These are phyloP conservation scores for Mya arenaria DNA, from an alignment of 1,140 invertebrate genomes.

Conservation along the genomic window DNA sequence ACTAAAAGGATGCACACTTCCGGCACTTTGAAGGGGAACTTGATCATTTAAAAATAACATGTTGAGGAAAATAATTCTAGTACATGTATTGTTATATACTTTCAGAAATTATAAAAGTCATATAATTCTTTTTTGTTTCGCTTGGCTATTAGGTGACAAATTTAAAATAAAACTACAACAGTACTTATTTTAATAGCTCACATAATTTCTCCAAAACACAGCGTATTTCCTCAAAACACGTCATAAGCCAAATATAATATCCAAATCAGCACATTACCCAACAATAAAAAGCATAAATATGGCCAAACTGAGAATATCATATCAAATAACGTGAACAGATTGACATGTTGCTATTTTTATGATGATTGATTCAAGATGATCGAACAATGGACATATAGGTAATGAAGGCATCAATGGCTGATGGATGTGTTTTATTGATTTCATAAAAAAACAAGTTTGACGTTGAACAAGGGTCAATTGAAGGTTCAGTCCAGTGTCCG, in stretches of 20 bases:
- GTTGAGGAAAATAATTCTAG: too few relatives aligned
- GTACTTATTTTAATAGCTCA: background rate
- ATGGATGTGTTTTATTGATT: constrained; percentile 23
- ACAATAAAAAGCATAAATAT: too few relatives aligned
- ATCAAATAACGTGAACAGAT: background rate
- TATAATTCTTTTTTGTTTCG: too few relatives aligned
- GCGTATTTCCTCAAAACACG: background rate
- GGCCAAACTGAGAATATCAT: background rate
- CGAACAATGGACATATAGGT: constrained; percentile 38
- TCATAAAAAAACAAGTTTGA: background rate
- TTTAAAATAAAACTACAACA: background rate
- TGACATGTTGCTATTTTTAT: constrained; percentile 25
- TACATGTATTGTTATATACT: too few relatives aligned
- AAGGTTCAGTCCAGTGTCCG: background rate
- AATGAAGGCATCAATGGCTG: constrained; percentile 29
- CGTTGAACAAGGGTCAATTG: background rate
- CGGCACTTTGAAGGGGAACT: too few relatives aligned
- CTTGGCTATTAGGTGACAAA: too few relatives aligned
- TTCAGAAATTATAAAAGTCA: too few relatives aligned
- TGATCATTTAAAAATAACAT: too few relatives aligned
- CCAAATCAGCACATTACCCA: too few relatives aligned
- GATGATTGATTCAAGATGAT: constrained; percentile 16
- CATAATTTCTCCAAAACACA: background rate
- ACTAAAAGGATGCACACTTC: too few relatives aligned
- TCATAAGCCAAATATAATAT: background rate